A percentile compares a stretch with the other conserved stretches of the same genome.
These are phyloP conservation scores for Drosophila yooni DNA, from an alignment of 2,888 invertebrate species.

Conservation along the genomic window DNA sequence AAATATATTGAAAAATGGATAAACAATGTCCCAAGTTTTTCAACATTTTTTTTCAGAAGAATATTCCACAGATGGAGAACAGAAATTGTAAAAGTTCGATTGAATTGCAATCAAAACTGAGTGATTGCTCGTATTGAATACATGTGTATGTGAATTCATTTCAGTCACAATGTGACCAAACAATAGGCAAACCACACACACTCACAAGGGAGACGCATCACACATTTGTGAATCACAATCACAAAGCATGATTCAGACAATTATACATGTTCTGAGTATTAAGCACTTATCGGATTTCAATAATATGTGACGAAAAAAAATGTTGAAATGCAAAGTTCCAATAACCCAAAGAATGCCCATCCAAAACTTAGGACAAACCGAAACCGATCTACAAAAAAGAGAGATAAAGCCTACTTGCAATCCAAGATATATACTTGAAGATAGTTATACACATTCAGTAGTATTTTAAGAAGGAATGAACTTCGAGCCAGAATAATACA, in stretches of 20 bases:
- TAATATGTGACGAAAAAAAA: not conserved
- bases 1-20: not conserved
- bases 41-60: not conserved
- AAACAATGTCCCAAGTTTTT: not conserved
- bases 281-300: conserved; percentile 7
- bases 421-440: not conserved
- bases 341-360: not conserved
- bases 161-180: conserved; percentile 14
- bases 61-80: not conserved
- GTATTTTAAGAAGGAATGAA: not conserved
- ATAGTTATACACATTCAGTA: not conserved
- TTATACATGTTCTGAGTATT: conserved; percentile 2
- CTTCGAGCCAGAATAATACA: not conserved
- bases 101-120: not conserved
- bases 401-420: not conserved
- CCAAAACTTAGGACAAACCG: not conserved
- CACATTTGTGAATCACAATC: conserved; percentile 24
- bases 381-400: not conserved
- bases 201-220: conserved; percentile 5
- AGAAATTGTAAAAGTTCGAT: not conserved
- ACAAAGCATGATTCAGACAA: conserved; percentile 25
- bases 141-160: conserved; percentile 1
- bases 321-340: not conserved
- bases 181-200: not conserved
- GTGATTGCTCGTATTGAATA: conserved; percentile 1